Evolutionary conservation across 2,113 vertebrate genomes (phyloP).

Genomic region (Balaeniceps rex): DNA sequence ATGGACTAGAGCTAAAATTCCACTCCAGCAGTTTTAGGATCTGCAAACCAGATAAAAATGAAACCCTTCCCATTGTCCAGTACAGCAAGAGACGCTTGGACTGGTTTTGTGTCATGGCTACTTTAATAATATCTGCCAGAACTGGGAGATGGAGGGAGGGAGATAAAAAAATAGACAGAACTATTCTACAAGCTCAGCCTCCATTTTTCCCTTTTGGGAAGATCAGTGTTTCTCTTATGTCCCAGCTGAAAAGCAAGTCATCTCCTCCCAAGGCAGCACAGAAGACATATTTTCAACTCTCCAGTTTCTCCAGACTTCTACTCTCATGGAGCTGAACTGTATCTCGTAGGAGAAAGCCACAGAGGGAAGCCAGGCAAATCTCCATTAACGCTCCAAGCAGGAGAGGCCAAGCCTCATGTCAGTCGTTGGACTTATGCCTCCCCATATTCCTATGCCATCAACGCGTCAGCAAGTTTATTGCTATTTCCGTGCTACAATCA

Average conservation of each 20-base stretch:
- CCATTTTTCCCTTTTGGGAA: not conserved
- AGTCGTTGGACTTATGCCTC: rapidly evolving
- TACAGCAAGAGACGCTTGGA: not conserved
- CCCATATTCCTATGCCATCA: too few species aligned
- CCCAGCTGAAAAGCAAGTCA: not conserved
- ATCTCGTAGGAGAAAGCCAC: not conserved
- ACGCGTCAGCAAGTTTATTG: not conserved
- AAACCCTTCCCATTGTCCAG: not conserved
- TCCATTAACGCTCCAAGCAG: not conserved
- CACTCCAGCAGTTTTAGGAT: not conserved
- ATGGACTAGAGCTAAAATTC: not conserved
- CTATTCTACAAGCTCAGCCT: not conserved
- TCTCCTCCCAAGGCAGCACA: not conserved
- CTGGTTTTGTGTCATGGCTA: not conserved
- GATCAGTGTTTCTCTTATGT: not conserved
- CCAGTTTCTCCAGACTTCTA: not conserved
- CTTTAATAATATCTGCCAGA: not conserved
- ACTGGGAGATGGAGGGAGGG: not conserved
- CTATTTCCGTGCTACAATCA: not conserved
- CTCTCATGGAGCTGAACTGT: not conserved
- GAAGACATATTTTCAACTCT: not conserved
- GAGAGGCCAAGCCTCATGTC: not conserved
- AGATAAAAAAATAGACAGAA: not conserved
- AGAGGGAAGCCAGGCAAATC: not conserved
- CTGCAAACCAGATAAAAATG: not conserved